Evolutionary conservation across 2,888 invertebrate species (phyloP), one percentile per base, ranked within the genome.

Genomic region (Herminia tarsipennalis): DNA sequence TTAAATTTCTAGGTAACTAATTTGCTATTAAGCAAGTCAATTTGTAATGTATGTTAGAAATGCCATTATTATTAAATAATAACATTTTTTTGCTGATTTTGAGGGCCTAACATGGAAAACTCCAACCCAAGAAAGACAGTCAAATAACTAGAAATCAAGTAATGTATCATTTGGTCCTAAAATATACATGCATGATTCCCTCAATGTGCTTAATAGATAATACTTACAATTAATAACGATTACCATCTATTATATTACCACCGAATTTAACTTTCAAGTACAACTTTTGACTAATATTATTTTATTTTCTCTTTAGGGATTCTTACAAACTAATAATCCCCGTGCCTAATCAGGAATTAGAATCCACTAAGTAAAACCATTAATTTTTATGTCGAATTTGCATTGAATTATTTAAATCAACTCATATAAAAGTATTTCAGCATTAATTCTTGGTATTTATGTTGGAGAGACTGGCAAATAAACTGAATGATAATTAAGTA

Each of bases 361-460:
- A 55, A 54, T 47, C 46, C 41, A 66, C 47, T 54, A 47, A 55
- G 40, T 39, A 35, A 38, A 37, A 38, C 39, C 64, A 66, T 66
- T 62, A 63, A 53, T 56, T 63, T 66, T 65, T 52, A 65, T 58
- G 49, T 63, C 64, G 49, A 56, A 64, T 66, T 63, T 56, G 64
- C 46, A 66, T 66, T 47, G 27, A 53, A 56, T 56, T 56, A 62
- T 58, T 66, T 51, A 62, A 66, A 59, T 54, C 37, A 49, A 38
- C 44, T 37, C 40, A 39, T 39, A 47, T 54, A 56, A 55, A 57
- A 49, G 46, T 55, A 55, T 52, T 47, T 42, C 37, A 52, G 46
- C 39, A 57, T 57, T 51, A n/a, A 66, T 49, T 55, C 35, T 49
- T 47, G 40, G 13, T 44, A n/a, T 62, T 62, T 52, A 62, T 57